A percentile compares a stretch with the other conserved stretches of the same genome.
These are phyloP conservation scores for Rhyzopertha dominica DNA, from an alignment of 1,140 invertebrate genomes.

Conservation along the genomic window DNA sequence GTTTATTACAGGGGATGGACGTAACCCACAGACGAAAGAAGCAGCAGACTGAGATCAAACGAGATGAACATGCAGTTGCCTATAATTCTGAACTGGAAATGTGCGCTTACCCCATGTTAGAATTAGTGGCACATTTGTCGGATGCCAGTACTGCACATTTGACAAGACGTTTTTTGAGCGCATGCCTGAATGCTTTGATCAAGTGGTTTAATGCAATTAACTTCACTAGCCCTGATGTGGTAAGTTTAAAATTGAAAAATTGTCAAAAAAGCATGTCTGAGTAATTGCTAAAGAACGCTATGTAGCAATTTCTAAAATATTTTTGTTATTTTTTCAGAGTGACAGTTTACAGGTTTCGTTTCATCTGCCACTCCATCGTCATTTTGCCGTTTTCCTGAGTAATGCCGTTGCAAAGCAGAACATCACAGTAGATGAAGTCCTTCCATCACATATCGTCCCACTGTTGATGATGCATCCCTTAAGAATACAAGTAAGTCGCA, in stretches of 20 bases:
- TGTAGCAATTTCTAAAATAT: no score
- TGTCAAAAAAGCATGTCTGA: no score
- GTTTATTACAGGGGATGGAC: constrained; percentile 75
- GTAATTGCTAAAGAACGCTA: neutral
- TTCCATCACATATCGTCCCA: constrained; percentile 74
- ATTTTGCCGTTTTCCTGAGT: constrained; percentile 87
- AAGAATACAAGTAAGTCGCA: constrained; percentile 82
- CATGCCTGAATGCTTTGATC: constrained; percentile 69
- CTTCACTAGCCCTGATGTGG: constrained; percentile 64
- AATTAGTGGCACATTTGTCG: constrained; percentile 80
- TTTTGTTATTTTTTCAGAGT: no score
- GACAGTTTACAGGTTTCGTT: constrained; percentile 87
- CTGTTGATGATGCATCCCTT: constrained; percentile 87
- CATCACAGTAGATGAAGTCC: constrained; percentile 65
- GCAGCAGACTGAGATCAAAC: constrained; percentile 92
- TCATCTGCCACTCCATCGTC: constrained; percentile 92
- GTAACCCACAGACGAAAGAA: constrained; percentile 84
- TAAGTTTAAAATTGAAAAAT: no score
- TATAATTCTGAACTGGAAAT: constrained; percentile 96
- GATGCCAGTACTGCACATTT: constrained; percentile 65
- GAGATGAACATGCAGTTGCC: constrained; percentile 93
- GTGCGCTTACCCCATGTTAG: constrained; percentile 96
- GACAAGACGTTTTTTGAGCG: constrained; percentile 67
- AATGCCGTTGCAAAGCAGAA: constrained; percentile 81
- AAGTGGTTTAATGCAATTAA: constrained; percentile 83